Evolutionary conservation across 2,797 vertebrate genomes (phyloP), one percentile per base, ranked within the genome.

Genomic region (Sebastes elongatus): DNA sequence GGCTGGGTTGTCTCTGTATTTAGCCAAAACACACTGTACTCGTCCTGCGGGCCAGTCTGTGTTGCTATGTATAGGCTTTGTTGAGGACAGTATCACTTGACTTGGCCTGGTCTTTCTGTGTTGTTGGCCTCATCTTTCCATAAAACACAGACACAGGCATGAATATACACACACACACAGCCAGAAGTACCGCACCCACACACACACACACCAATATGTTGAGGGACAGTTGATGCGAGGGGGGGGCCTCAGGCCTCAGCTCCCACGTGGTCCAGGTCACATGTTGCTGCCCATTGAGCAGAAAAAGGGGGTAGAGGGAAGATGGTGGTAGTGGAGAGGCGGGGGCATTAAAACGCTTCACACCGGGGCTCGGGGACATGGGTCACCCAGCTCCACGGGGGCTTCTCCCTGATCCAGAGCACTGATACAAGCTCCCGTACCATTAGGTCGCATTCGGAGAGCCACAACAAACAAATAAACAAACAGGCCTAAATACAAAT

Each of bases 21-120:
- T 88, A 89, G 86, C 76, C 84, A 77, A 90, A 89, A 88, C 89
- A 88, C 80, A 84, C 65, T 80, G 88, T 74, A 59, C 90, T 88
- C 42, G 56, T 91, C 88, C 80, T 88, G 86, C 80, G 76, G 87
- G 85, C 75, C 83, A 14, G 80, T 77, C 83, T 88, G 86, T 89
- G 89, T 76, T 90, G 78, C 85, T 91, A 90, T 87, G 86, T 90
- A 91, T 90, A 90, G 91, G 73, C 83, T 90, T 83, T 88, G 86
- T 88, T 87, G 81, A 86, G 79, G 80, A 86, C 85, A 72, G 86
- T 76, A 86, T 89, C 85, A 78, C 86, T 90, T 86, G 88, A 90
- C 86, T 89, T 80, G 79, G 78, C 80, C 74, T 80, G 78, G 73
- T 87, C 83, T 74, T 78, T 78, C 86, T 76, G 71, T 80, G 76